These are phyloP conservation scores for Acanthococcus lagerstroemiae DNA, from an alignment of 2,888 invertebrate genomes.

Conservation along the genomic window DNA sequence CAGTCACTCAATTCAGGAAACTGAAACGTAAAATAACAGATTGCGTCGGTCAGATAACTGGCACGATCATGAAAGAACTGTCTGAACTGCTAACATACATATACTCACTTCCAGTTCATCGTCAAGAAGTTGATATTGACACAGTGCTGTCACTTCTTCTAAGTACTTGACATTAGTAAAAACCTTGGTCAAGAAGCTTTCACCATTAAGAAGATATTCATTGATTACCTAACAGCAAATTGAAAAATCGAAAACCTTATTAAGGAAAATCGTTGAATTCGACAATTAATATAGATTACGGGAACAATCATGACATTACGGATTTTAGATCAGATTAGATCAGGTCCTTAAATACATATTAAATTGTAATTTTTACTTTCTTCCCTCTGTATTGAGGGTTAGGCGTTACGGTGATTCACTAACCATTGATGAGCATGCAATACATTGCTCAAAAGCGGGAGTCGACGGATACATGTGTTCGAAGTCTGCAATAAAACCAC, in stretches of 20 bases:
- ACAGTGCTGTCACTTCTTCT: constrained; percentile 76
- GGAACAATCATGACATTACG: background rate
- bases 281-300: too few relatives aligned
- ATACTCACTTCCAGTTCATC: constrained; percentile 49
- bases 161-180: constrained; percentile 71
- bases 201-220: constrained; percentile 48
- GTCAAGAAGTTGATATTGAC: constrained; percentile 51
- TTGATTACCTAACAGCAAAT: constrained; percentile 42
- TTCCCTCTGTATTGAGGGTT: background rate
- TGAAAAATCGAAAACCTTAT: background rate
- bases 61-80: background rate
- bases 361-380: background rate
- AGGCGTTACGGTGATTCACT: background rate
- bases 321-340: background rate
- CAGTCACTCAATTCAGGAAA: constrained; percentile 1
- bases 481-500: constrained; percentile 78
- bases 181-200: constrained; percentile 64
- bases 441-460: constrained; percentile 76
- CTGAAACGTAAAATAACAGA: background rate
- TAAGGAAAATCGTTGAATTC: background rate
- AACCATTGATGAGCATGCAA: constrained; percentile 65
- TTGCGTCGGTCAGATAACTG: background rate
- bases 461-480: constrained; percentile 76
- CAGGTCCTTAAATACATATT: background rate
- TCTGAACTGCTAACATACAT: background rate